Base-by-base conservation (phyloP, 2,797 vertebrate genomes). In the Carcharodon carcharias region DNA sequence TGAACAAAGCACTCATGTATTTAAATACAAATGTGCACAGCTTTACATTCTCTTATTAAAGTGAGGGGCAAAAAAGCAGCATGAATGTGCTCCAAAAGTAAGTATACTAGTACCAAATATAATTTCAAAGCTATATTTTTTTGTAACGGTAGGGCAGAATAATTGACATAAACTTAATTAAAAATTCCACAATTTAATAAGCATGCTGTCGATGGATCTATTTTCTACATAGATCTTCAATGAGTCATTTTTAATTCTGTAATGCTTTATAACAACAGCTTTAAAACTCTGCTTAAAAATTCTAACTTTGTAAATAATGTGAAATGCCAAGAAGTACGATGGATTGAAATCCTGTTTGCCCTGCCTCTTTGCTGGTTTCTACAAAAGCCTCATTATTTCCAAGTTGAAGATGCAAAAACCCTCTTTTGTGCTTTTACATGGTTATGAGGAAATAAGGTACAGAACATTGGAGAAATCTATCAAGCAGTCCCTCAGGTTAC, bases 281-380 rank as follows among this genome's bases (percentile, higher is more conserved):
- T 96, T 96, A 92, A 96, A 97, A 96, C 97, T 96, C 96, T 97
- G 97, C 96, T 95, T 95, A 54, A 56, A 56, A 31, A 56, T 54
- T 56, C 11, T 54, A 71, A 73, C 65, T 31, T 95, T 73, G 45
- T 73, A 95, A 95, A 95, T 50, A 95, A 73, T 95, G 67, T 31
- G 26, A 73, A 73, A 95, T 95, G 69, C 50, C 28, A 73, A 95
- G 71, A 95, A 54, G 63, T 73, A 18, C 18, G 28, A 71, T 56
- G 26, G 94, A 73, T 73, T 95, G 61, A 95, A 95, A 67, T n/a
- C 88, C 58, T 61, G 50, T 69, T 69, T 95, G 93, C 6, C 18
- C 28, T 61, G 54, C 65, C 23, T 28, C 14, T 69, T 95, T 50
- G 67, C 26, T 9, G n/a, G 63, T 50, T 61, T 28, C 65, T 95